phyloP scores from a whole-genome alignment of 2,113 vertebrate species.

The Pan paniscus region DNA sequence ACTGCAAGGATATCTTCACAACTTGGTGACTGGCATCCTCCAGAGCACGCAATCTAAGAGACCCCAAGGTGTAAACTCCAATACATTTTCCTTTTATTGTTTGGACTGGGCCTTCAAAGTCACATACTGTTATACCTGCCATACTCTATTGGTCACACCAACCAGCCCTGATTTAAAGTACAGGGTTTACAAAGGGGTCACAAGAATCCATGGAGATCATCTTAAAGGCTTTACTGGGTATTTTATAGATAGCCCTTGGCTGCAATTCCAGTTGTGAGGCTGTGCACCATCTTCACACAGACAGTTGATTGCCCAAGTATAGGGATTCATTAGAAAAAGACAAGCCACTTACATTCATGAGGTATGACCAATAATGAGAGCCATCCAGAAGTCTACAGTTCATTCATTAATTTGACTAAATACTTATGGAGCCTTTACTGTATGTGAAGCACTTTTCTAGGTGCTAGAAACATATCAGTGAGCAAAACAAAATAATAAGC shows the following conservation, averaged over 20 bases:
- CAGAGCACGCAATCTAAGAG: not conserved
- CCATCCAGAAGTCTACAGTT: not conserved
- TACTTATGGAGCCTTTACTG: not conserved
- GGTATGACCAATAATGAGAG: not conserved
- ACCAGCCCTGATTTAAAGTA: not conserved
- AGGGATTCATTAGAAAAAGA: not conserved
- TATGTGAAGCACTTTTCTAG: not conserved
- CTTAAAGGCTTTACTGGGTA: not conserved
- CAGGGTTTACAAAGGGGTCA: not conserved
- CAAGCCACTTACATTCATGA: not conserved
- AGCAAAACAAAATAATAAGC: slow-evolving; percentile 9
- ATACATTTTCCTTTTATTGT: not conserved
- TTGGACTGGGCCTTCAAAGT: not conserved
- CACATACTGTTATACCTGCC: not conserved
- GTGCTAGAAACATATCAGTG: not conserved
- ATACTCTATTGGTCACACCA: not conserved
- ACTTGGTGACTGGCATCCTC: not conserved
- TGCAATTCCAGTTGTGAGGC: not conserved
- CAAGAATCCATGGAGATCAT: not conserved
- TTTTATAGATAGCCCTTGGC: not conserved
- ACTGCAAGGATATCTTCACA: not conserved
- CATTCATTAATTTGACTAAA: slow-evolving; percentile 8
- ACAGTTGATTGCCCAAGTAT: not conserved
- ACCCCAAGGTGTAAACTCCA: not conserved
- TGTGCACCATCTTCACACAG: not conserved